phyloP scores from a whole-genome alignment of 2,888 invertebrate species.

The Hymenopus coronatus region DNA sequence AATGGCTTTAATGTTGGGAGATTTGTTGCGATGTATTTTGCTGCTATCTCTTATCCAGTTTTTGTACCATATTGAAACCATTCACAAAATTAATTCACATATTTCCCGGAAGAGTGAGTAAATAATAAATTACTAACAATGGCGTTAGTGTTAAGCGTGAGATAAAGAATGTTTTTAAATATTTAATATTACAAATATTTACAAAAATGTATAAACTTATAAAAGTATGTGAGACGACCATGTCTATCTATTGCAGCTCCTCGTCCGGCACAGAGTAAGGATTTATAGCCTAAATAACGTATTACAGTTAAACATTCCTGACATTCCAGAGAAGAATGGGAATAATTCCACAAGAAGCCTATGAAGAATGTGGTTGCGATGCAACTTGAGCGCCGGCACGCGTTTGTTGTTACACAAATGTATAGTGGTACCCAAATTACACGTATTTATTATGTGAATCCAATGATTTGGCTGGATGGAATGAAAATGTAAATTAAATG shows the following conservation, averaged over 20 bases:
- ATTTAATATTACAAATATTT: not conserved
- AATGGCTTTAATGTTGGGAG: too few species aligned
- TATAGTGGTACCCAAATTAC: not conserved
- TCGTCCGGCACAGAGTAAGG: not conserved
- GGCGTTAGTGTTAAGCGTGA: not conserved
- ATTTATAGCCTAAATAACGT: not conserved
- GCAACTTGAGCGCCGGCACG: not conserved
- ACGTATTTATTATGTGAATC: not conserved
- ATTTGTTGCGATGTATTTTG: not conserved
- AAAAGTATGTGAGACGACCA: not conserved
- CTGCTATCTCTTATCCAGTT: not conserved
- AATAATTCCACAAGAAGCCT: not conserved
- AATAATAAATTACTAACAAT: conserved; percentile 2
- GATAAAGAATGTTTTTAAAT: not conserved
- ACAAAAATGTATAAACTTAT: not conserved
- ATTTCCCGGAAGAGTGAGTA: conserved; percentile 2
- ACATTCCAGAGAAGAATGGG: conserved; percentile 20
- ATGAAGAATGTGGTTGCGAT: not conserved
- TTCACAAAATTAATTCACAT: not conserved
- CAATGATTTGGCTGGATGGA: not conserved
- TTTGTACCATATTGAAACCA: not conserved
- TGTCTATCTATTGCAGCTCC: not conserved
- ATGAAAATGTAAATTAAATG: not conserved
- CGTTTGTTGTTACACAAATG: not conserved
- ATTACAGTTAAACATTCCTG: conserved; percentile 5